These are phyloP conservation scores for Sitodiplosis mosellana DNA, from an alignment of 1,140 invertebrate species.

Conservation along the genomic window DNA sequence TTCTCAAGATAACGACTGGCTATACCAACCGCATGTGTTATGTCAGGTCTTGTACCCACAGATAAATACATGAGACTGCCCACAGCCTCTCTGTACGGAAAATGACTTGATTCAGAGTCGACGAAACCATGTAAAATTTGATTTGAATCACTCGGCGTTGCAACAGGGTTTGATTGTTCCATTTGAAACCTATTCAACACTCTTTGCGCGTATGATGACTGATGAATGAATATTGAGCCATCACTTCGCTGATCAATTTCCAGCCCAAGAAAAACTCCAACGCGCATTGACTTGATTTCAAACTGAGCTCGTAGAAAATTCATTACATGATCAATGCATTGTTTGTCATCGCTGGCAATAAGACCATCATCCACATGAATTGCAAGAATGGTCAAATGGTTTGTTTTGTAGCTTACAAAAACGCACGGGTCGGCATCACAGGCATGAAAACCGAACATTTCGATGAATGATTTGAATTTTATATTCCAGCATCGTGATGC, in stretches of 20 bases:
- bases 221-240: slow-evolving; percentile 14
- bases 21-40: slow-evolving; percentile 17
- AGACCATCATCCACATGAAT: slow-evolving; percentile 30
- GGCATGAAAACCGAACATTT: slow-evolving; percentile 17
- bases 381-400: slow-evolving; percentile 8
- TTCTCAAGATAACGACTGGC: slow-evolving; percentile 22
- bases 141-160: no score
- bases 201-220: slow-evolving; percentile 16
- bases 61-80: slow-evolving; percentile 24
- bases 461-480: slow-evolving; percentile 10
- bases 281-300: slow-evolving; percentile 10
- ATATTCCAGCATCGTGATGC: slow-evolving; percentile 22
- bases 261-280: slow-evolving; percentile 13
- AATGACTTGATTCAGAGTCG: not conserved
- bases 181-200: slow-evolving; percentile 18
- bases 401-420: slow-evolving; percentile 11
- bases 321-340: slow-evolving; percentile 11
- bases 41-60: slow-evolving; percentile 22
- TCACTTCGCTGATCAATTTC: slow-evolving; percentile 10
- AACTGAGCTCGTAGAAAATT: slow-evolving; percentile 11
- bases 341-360: slow-evolving; percentile 8
- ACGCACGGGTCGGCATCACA: slow-evolving; percentile 21
- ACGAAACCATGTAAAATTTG: slow-evolving; percentile 1
- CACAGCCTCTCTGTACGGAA: slow-evolving; percentile 19
- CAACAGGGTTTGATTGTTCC: slow-evolving; percentile 8